Base-by-base conservation (phyloP, 1,140 invertebrate genomes). In the Drosophila ficusphila region DNA sequence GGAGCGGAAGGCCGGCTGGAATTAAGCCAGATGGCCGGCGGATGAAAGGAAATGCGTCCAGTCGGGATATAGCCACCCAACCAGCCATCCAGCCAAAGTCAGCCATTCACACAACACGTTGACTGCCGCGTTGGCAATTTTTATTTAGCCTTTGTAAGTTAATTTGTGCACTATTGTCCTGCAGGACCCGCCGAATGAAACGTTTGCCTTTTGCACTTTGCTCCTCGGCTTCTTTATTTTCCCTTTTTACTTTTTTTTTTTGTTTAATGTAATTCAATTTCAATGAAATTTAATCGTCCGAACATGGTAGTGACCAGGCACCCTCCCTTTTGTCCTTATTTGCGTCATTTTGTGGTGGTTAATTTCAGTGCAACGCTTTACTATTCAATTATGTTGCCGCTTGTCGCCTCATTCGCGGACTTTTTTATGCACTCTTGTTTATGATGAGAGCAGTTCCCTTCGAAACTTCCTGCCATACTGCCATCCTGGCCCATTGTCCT, bases 181-280 rank as follows among this genome's bases (percentile, higher is more conserved):
- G 69, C 60, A 33, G 44, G 62, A 64, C 58, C 34, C 42, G 58
- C 36, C 38, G 44, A 67, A 31, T 27, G 60, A 64, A 71, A 54
- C 46, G 49, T 56, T 81, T 67, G 82, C 82, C 77, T 86, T 86
- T 86, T 86, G 77, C 82, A 82, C 82, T 86, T 75, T 68, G 21
- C 60, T 65, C 21, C 21, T n/a, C 42, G 42, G 38, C 27, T 23
- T 29, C 16, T 47, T 61, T 14, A 47, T 64, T 25, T 27, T 38
- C 11, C 18, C 14, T 58, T 39, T 21, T 65, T 68, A n/a, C n/a
- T 64, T 25, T 27, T 38, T 14, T 14, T 12, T 58, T 39, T 21
- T 65, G 67, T 88, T 88, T 82, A 88, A 88, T 88, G 82, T 88
- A 89, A 88, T 88, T 88, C 82, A 82, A 88, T 88, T 88, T 88